These are phyloP conservation scores for Archaeoteleia sp. DNA, from an alignment of 2,888 invertebrate species.

Conservation along the genomic window DNA sequence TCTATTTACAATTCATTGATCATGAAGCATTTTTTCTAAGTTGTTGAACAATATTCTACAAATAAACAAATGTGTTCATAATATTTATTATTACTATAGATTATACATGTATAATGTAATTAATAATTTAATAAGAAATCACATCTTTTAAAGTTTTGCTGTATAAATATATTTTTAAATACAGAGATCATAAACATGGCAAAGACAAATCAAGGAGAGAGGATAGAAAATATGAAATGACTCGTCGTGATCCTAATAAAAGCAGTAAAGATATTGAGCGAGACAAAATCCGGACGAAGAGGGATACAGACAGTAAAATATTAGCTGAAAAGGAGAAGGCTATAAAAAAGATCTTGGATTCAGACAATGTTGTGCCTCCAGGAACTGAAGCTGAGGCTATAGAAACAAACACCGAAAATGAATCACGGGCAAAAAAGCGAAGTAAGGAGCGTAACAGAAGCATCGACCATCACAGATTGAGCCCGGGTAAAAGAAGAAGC, in stretches of 20 bases:
- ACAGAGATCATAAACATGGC: too few relatives aligned
- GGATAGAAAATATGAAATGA: constrained; percentile 62
- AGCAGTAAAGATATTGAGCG: constrained; percentile 72
- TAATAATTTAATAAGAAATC: too few relatives aligned
- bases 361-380: constrained; percentile 70
- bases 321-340: constrained; percentile 73
- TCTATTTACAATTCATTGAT: too few relatives aligned
- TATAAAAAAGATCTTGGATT: constrained; percentile 70
- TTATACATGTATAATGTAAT: too few relatives aligned
- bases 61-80: too few relatives aligned
- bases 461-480: constrained; percentile 55
- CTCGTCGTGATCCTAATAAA: constrained; percentile 69
- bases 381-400: constrained; percentile 72
- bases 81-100: too few relatives aligned
- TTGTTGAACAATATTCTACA: too few relatives aligned
- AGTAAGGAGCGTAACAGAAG: constrained; percentile 59
- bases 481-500: constrained; percentile 57
- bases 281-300: constrained; percentile 69
- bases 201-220: constrained; percentile 56
- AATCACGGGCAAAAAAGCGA: constrained; percentile 46
- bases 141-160: too few relatives aligned
- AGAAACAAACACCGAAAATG: constrained; percentile 59
- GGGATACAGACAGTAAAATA: constrained; percentile 69
- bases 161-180: too few relatives aligned
- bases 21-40: too few relatives aligned